Evolutionary conservation across 2,113 vertebrate species (phyloP).

Genomic region (Microcebus griseorufus): DNA sequence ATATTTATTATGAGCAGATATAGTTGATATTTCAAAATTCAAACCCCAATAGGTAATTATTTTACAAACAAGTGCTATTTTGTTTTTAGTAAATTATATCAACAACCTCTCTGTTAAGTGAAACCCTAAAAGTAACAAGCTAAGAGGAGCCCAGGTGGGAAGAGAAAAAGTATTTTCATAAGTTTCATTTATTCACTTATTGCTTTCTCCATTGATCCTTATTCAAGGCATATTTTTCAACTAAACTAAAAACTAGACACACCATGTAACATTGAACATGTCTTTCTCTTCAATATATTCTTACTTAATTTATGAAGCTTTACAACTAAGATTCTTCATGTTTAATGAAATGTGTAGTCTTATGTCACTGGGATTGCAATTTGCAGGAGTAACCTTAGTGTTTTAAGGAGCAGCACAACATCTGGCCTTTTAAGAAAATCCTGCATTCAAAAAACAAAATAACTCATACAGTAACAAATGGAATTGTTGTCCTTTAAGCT

Average conservation of each 20-base stretch:
- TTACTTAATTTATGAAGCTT: not conserved
- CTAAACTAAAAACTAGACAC: not conserved
- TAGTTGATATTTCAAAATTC: conserved; percentile 29
- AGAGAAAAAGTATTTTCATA: not conserved
- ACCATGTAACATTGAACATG: too few relatives aligned
- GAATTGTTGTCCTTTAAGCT: not conserved
- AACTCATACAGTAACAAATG: not conserved
- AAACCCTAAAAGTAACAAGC: not conserved
- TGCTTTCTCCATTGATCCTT: not conserved
- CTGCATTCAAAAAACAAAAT: not conserved
- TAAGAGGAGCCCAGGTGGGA: not conserved
- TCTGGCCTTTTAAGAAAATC: not conserved
- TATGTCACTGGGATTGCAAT: not conserved
- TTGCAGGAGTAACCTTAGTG: not conserved
- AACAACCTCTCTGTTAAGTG: not conserved
- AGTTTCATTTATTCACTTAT: not conserved
- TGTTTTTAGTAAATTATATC: conserved; percentile 16
- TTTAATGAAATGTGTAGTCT: not conserved
- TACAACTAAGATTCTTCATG: not conserved
- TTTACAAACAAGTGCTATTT: conserved; percentile 6
- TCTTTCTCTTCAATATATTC: not conserved
- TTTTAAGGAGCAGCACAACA: not conserved
- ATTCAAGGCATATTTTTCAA: not conserved
- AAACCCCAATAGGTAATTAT: not conserved
- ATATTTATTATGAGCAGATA: not conserved